Evolutionary conservation across 1,140 invertebrate species (phyloP), one percentile per base, ranked within the genome.

Genomic region (Alviniconcha marisindica): DNA sequence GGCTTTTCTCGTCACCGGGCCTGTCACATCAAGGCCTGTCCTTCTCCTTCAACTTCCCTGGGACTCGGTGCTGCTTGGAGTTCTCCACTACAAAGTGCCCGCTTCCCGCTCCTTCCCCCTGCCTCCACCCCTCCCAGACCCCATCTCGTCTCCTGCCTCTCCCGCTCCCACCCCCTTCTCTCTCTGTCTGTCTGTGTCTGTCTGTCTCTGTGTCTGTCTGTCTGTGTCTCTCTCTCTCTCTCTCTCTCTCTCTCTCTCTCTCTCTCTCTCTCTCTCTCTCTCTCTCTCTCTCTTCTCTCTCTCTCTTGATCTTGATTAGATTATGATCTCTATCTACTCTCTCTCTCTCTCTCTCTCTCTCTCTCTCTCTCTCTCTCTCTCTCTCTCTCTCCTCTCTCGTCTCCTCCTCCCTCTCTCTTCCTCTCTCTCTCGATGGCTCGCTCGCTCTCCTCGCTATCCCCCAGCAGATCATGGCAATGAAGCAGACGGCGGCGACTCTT

Each of bases 11-110:
- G 21, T 51, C 42, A 51, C 44, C 7, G 44, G 73, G 51, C 40
- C 73, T 76, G 73, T 76, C 73, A 76, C 73, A 76, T 76, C 73
- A 76, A 76, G 73, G 73, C 28, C 73, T 40, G 66, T n/a, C 36
- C 5, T 33, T 3, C 66, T 63, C 60, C 60, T 31, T 63, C 21
- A 24, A 24, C 60, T 63, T 24, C 60, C 24, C 24, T 24, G 10
- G 60, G 7, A 14, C 60, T n/a, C 7, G 60, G 21, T 63, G 21
- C 21, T 7, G 60, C 21, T 24, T n/a, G 60, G 24, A 21, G n/a
- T n/a, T 60, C 56, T 10, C 56, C n/a, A 5, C 31, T 69, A 28
- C 36, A 33, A 36, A 36, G 66, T 31, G 66, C 66, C 40, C 66
- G 31, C 36, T 66, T 31, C 28, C 28, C 60, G 5, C 5, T 5